Percentiles rank a stretch among this genome's conserved stretches.
Evolutionary conservation across 2,888 invertebrate genomes (phyloP).

Genomic region (Andrena marginata): DNA sequence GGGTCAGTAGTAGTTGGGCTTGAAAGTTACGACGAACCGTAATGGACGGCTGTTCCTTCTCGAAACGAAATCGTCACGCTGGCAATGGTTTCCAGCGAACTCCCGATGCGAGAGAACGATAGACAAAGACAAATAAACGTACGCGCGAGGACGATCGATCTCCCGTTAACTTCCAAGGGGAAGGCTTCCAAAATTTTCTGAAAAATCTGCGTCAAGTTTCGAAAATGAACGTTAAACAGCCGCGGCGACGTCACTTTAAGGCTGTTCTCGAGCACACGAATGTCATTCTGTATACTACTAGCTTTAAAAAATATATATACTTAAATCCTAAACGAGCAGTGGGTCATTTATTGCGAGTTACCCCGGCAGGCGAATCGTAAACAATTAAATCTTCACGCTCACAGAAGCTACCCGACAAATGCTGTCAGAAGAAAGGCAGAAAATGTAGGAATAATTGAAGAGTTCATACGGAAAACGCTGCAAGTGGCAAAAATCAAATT

Average conservation of each 20-base stretch:
- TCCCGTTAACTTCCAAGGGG: background rate
- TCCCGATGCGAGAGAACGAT: background rate
- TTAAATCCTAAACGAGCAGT: conserved; percentile 18
- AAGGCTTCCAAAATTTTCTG: background rate
- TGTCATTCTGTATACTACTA: conserved; percentile 63
- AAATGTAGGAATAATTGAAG: too few relatives aligned
- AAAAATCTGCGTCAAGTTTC: background rate
- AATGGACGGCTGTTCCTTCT: conserved; percentile 23
- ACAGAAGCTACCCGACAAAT: too few relatives aligned
- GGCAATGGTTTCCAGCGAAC: background rate
- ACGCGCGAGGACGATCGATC: background rate
- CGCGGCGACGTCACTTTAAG: conserved; percentile 22
- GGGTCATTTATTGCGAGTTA: conserved; percentile 8
- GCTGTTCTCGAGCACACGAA: conserved; percentile 51
- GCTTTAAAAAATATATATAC: conserved; percentile 60
- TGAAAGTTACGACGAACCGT: conserved; percentile 18
- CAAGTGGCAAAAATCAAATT: too few relatives aligned
- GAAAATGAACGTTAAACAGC: conserved; percentile 8
- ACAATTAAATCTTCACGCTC: background rate
- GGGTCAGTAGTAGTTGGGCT: conserved; percentile 47
- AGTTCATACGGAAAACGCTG: too few relatives aligned
- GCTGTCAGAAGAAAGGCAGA: too few relatives aligned
- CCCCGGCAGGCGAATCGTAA: background rate
- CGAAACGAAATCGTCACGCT: background rate
- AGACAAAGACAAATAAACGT: background rate